A percentile compares a stretch with the other conserved stretches of the same genome.
Conservation (phyloP, 2,797 vertebrate genomes). For the Antennarius maculatus region DNA sequence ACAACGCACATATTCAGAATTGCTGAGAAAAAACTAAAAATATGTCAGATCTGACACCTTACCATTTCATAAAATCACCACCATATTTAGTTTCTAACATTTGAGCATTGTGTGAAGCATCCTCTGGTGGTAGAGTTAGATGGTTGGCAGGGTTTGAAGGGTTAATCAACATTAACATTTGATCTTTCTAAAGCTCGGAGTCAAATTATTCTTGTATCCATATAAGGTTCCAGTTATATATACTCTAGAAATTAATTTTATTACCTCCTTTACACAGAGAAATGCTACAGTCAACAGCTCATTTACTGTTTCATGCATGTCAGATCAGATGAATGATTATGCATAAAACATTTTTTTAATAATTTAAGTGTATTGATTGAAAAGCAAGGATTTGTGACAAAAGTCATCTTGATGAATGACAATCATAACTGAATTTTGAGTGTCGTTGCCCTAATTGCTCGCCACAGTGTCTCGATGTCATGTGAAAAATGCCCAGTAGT, state of each 20-base stretch:
- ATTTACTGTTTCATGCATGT: conserved; percentile 41
- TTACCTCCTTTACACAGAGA: neutral
- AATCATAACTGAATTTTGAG: conserved; percentile 39
- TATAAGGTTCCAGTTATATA: neutral
- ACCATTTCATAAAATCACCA: too few relatives aligned
- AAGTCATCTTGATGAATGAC: conserved; percentile 44
- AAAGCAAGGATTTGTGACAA: conserved; percentile 13
- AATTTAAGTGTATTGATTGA: conserved; percentile 42
- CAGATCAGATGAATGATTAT: conserved; percentile 26
- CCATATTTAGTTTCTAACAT: too few relatives aligned
- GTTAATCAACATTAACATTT: too few relatives aligned
- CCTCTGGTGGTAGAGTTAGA: too few relatives aligned
- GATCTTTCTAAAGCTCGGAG: too few relatives aligned
- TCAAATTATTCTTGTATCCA: neutral
- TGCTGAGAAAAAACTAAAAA: too few relatives aligned
- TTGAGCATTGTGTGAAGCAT: too few relatives aligned
- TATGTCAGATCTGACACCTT: too few relatives aligned
- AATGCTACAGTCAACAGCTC: too few relatives aligned
- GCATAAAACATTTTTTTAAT: conserved; percentile 21
- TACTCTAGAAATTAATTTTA: conserved; percentile 12
- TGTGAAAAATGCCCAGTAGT: conserved; percentile 62
- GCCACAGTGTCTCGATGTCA: conserved; percentile 56
- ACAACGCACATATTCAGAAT: too few relatives aligned
- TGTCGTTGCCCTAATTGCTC: conserved; percentile 40
- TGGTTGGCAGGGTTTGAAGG: too few relatives aligned